phyloP scores from a whole-genome alignment of 1,140 invertebrate species.

The Drosophila sechellia region DNA sequence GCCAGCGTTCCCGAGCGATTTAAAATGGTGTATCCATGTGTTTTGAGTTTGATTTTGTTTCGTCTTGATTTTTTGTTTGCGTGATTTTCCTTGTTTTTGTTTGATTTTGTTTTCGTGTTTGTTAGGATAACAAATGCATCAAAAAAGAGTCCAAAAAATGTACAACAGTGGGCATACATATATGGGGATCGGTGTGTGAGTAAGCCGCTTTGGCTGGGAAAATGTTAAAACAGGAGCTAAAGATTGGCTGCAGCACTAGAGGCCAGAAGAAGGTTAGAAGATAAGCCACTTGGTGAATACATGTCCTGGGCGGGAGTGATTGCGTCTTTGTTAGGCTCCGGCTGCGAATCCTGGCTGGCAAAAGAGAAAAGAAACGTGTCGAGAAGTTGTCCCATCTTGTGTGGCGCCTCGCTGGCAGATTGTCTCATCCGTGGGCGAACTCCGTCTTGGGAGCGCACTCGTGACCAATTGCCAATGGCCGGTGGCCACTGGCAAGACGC shows the following conservation, averaged over 20 bases:
- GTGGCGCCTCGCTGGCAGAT: slow-evolving; percentile 2
- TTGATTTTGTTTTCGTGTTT: slow-evolving; percentile 4
- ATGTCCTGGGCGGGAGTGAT: slow-evolving; percentile 7
- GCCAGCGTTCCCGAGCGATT: slow-evolving; percentile 22
- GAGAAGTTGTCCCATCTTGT: slow-evolving; percentile 8
- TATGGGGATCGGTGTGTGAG: slow-evolving; percentile 11
- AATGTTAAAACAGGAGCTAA: slow-evolving; percentile 24
- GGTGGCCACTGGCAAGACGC: slow-evolving; percentile 2
- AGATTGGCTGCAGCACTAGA: slow-evolving; percentile 16
- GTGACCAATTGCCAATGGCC: neutral
- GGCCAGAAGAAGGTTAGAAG: slow-evolving; percentile 24
- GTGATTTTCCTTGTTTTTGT: neutral
- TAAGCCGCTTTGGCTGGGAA: slow-evolving; percentile 12
- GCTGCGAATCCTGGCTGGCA: slow-evolving; percentile 8
- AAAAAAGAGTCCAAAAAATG: slow-evolving; percentile 29
- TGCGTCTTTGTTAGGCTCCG: slow-evolving; percentile 5
- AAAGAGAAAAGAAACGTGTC: slow-evolving; percentile 1
- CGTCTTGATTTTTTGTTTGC: slow-evolving; percentile 1
- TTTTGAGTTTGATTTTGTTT: slow-evolving; percentile 13
- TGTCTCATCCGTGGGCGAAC: slow-evolving; percentile 3
- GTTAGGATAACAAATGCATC: slow-evolving; percentile 36
- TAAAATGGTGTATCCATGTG: slow-evolving; percentile 11
- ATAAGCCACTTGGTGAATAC: slow-evolving; percentile 31
- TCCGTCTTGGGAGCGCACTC: slow-evolving; percentile 15
- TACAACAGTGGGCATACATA: slow-evolving; percentile 28